Evolutionary conservation across 2,888 invertebrate species (phyloP), one percentile per base, ranked within the genome.

Genomic region (Eudasyphora cyanicolor): DNA sequence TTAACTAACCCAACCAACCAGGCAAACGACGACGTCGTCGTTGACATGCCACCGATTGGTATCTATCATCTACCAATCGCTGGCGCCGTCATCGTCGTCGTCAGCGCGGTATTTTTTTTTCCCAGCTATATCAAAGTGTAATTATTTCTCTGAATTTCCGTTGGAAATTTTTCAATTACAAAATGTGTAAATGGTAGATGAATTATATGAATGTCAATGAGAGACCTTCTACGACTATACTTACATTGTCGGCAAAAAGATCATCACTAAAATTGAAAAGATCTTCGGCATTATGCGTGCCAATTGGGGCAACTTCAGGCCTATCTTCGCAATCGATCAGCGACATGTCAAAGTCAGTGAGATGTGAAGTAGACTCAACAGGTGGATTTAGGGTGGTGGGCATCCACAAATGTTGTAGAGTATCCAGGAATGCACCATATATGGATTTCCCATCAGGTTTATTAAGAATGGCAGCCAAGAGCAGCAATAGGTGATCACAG

Each of bases 401-500:
- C 88, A 89, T 88, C 92, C 91, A 92, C 49, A 89, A 90, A 0
- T 88, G 82, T 76, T 90, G 89, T 10, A 91, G 75, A 0, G 89
- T 87, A 32, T 88, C 89, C 5, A 89, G 87, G 64, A 91, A 92
- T 45, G 89, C 89, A 4, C 88, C 88, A 78, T 90, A 92, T 0
- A 89, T 80, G 0, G 87, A 85, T 64, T 90, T 89, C 12, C 88
- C 87, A 2, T 88, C 86, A 0, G 88, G 86, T 1, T 87, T 89
- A 74, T 90, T 91, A 0, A 92, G 85, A 19, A 92, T 88, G 0
- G 89, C 92, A 0, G 91, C 91, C 2, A 92, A 79, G 6, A 92
- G 87, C 3, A 92, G 84, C 51, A 91, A 74, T 78, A 91, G 80
- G 87, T 92, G 92, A 82, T 92, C 92, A 84, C 92, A 92, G n/a